Evolutionary conservation across 2,113 vertebrate species (phyloP).

Genomic region (Solenodon paradoxus): DNA sequence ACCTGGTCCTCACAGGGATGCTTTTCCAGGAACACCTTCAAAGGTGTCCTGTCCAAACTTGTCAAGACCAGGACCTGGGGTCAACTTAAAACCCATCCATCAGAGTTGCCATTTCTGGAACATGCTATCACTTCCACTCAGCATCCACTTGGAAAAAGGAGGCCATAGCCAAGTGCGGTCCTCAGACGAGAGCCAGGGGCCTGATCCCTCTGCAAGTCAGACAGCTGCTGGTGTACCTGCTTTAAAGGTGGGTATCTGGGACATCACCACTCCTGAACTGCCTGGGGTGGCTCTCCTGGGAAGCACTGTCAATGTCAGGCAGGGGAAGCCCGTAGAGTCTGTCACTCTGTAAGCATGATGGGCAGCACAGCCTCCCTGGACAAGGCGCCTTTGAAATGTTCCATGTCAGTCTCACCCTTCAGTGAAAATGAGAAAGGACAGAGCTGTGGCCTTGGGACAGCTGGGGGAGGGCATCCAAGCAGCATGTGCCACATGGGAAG

Average conservation of each 20-base stretch:
- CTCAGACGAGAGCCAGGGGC: not conserved
- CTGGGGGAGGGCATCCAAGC: not conserved
- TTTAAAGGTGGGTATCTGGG: not conserved
- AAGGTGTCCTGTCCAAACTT: not conserved
- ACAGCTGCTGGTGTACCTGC: not conserved
- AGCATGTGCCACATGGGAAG: rapidly evolving
- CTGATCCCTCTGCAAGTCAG: not conserved
- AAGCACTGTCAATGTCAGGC: not conserved
- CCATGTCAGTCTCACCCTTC: not conserved
- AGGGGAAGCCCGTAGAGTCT: rapidly evolving
- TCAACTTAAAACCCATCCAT: not conserved
- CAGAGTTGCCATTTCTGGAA: not conserved
- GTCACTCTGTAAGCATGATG: not conserved
- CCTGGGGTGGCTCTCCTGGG: not conserved
- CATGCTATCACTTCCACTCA: not conserved
- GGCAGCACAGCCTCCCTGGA: not conserved
- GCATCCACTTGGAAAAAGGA: not conserved
- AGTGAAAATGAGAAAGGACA: not conserved
- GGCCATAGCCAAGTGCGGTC: not conserved
- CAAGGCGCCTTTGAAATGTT: not conserved
- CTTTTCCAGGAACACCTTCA: not conserved
- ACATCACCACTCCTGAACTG: not conserved
- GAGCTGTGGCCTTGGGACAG: not conserved
- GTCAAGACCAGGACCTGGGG: not conserved
- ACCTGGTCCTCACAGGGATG: rapidly evolving